These are phyloP conservation scores for Pollenia amentaria DNA, from an alignment of 2,888 invertebrate species.

Conservation along the genomic window DNA sequence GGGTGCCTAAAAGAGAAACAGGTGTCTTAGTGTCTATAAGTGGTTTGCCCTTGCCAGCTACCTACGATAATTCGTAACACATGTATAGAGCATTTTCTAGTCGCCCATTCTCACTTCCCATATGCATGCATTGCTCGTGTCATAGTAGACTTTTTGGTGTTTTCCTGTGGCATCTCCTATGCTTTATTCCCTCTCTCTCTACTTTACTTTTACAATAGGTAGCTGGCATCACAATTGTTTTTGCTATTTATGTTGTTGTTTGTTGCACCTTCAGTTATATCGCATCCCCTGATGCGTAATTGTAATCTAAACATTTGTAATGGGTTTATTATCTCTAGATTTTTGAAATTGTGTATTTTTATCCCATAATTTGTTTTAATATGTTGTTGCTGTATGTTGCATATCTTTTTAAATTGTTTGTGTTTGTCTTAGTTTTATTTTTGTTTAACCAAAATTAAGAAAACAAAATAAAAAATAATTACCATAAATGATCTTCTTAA, in stretches of 20 bases:
- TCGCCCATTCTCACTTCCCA: neutral
- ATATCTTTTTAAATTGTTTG: neutral
- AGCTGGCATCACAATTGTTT: constrained; percentile 2
- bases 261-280: constrained; percentile 49
- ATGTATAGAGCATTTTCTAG: constrained; percentile 11
- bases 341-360: constrained; percentile 6
- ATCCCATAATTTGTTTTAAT: constrained; percentile 5
- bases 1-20: no score
- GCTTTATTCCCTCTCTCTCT: neutral
- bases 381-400: constrained; percentile 18
- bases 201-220: neutral
- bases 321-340: constrained; percentile 48
- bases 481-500: constrained; percentile 54
- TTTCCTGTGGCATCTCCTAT: neutral
- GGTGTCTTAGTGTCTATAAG: no score
- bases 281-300: constrained; percentile 70
- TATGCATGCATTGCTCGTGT: neutral
- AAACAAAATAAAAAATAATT: constrained; percentile 6
- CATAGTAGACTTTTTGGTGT: constrained; percentile 59
- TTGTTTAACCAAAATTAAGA: constrained; percentile 12
- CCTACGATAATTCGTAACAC: neutral
- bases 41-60: no score
- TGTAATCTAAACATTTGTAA: constrained; percentile 74
- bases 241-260: constrained; percentile 24
- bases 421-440: constrained; percentile 36